Conservation (phyloP, 2,797 vertebrate genomes). For the Gephyroberyx darwinii region DNA sequence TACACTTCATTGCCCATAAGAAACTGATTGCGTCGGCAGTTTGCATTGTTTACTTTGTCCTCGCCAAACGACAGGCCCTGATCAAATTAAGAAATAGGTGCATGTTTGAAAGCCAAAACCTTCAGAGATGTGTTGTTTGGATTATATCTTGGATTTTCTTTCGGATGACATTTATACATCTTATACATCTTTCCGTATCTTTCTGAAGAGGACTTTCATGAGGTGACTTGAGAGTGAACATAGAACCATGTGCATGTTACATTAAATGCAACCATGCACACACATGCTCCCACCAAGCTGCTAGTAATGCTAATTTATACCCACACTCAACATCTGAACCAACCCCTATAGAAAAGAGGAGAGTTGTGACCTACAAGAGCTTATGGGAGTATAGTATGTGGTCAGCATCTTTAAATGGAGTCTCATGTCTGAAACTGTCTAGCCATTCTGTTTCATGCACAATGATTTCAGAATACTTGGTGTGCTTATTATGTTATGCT, state of each 20-base stretch:
- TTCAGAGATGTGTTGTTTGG: constrained; percentile 9
- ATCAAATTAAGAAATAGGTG: constrained; percentile 93
- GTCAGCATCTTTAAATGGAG: constrained; percentile 66
- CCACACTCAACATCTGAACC: constrained; percentile 5
- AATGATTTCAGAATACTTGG: constrained; percentile 65
- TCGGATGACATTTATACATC: neutral
- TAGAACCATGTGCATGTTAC: neutral
- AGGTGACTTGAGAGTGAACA: neutral
- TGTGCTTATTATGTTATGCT: constrained; percentile 74
- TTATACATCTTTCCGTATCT: neutral
- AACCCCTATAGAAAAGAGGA: constrained; percentile 22
- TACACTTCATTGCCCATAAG: constrained; percentile 98
- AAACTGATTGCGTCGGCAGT: constrained; percentile 99
- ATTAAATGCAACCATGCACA: constrained; percentile 18
- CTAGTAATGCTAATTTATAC: constrained; percentile 21
- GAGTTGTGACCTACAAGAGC: constrained; percentile 35
- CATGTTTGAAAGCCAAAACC: constrained; percentile 40
- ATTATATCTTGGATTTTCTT: neutral
- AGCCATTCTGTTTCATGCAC: constrained; percentile 73
- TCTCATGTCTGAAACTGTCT: constrained; percentile 63
- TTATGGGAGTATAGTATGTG: constrained; percentile 26
- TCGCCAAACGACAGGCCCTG: constrained; percentile 91
- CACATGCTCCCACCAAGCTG: constrained; percentile 11
- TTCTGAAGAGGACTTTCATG: neutral
- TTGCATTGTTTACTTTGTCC: constrained; percentile 98